phyloP scores from a whole-genome alignment of 2,888 invertebrate genomes.

The Hyalella azteca region DNA sequence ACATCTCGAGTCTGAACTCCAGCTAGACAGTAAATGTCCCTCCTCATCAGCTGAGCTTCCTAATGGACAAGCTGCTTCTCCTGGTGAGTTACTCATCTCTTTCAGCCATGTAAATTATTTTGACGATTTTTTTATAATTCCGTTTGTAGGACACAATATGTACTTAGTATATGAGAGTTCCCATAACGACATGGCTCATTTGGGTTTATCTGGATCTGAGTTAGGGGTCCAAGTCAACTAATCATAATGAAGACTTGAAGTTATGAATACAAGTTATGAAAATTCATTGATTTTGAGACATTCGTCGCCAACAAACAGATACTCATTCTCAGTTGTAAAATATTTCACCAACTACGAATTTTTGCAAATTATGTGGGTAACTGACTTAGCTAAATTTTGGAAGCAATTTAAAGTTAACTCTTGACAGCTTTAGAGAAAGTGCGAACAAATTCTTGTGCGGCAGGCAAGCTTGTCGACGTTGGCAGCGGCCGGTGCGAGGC shows the following conservation, averaged over 20 bases:
- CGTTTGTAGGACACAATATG: no score
- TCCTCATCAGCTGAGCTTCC: neutral
- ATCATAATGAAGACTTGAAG: no score
- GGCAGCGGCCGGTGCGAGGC: slow-evolving; percentile 9
- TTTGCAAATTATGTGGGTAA: neutral
- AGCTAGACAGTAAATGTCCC: neutral
- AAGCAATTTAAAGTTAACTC: neutral
- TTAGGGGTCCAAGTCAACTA: no score
- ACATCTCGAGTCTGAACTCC: neutral
- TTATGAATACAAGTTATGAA: no score
- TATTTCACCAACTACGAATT: neutral
- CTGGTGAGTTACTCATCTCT: neutral
- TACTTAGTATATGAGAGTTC: no score
- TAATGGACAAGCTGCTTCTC: slow-evolving; percentile 2
- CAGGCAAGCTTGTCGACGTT: neutral
- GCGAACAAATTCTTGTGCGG: neutral
- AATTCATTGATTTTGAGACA: no score
- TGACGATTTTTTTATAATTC: no score
- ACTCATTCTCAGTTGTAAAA: neutral
- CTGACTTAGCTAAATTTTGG: no score
- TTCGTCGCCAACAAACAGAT: no score
- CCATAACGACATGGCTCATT: no score
- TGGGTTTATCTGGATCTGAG: no score
- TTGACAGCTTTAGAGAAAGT: neutral
- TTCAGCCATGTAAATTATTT: no score